These are phyloP conservation scores for Malurus leucopterus DNA, from an alignment of 2,797 vertebrate genomes.

Conservation along the genomic window DNA sequence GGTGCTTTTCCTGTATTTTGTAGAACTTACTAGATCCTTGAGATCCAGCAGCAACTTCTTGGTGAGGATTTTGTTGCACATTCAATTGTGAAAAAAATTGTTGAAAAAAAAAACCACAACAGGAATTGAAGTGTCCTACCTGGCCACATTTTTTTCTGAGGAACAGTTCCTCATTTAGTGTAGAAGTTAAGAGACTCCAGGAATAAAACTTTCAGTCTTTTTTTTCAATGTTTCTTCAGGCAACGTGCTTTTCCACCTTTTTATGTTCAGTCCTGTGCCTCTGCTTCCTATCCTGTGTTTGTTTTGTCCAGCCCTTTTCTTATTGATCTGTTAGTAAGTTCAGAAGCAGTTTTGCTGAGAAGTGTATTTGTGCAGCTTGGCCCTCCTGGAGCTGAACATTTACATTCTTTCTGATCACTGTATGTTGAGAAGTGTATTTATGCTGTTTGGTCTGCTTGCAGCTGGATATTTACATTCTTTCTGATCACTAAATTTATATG, in stretches of 20 bases:
- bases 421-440: neutral
- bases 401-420: neutral
- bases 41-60: neutral
- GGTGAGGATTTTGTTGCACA: neutral
- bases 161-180: neutral
- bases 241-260: accelerated
- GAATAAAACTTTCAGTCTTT: neutral
- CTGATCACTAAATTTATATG: neutral
- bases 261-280: neutral
- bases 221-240: neutral
- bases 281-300: neutral
- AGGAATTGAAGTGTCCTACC: neutral
- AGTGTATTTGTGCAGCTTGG: neutral
- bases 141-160: neutral
- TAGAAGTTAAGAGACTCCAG: neutral
- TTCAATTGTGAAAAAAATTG: neutral
- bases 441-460: neutral
- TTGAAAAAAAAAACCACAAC: neutral
- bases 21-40: neutral
- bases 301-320: neutral
- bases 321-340: neutral
- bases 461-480: neutral
- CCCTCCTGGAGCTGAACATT: neutral
- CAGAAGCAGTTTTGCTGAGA: neutral
- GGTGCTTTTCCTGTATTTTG: neutral